phyloP scores from a whole-genome alignment of 2,113 vertebrate species.

The Psettodes erumei region DNA sequence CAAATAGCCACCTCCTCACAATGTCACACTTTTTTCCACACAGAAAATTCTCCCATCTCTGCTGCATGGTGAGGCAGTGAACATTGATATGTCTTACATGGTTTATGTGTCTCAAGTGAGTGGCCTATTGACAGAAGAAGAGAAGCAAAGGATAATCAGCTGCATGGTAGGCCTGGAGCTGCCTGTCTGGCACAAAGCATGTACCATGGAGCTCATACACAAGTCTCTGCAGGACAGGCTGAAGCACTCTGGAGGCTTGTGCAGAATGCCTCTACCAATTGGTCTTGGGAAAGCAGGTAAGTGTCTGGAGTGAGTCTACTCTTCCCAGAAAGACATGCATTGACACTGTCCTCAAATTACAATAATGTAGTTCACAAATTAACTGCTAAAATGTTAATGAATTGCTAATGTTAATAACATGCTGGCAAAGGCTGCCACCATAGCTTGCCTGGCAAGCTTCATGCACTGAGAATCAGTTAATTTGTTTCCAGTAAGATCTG shows the following conservation, averaged over 20 bases:
- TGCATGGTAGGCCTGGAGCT: slow-evolving; percentile 87
- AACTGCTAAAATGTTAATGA: too few species aligned
- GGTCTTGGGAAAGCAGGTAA: slow-evolving; percentile 85
- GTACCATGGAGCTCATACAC: slow-evolving; percentile 82
- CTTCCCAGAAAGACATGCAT: not conserved
- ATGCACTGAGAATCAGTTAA: too few species aligned
- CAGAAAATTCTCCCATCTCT: slow-evolving; percentile 85
- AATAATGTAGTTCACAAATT: too few species aligned
- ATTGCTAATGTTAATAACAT: too few species aligned
- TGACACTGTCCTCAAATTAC: not conserved
- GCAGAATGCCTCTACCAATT: slow-evolving; percentile 84
- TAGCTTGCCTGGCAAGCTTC: too few species aligned
- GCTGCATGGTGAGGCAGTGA: slow-evolving; percentile 87
- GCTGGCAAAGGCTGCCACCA: too few species aligned
- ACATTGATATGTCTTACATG: slow-evolving; percentile 88
- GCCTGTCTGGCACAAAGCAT: slow-evolving; percentile 82
- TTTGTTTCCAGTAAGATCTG: not conserved
- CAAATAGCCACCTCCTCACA: not conserved
- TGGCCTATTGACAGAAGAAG: slow-evolving; percentile 68
- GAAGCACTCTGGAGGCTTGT: slow-evolving; percentile 82
- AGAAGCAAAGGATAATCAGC: slow-evolving; percentile 83
- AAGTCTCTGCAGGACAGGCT: slow-evolving; percentile 83
- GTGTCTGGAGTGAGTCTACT: not conserved
- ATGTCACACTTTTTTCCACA: not conserved
- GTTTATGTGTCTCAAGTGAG: slow-evolving; percentile 80